A percentile compares a stretch with the other conserved stretches of the same genome.
phyloP scores from a whole-genome alignment of 2,113 vertebrate genomes.

The Heterotilapia buettikoferi region DNA sequence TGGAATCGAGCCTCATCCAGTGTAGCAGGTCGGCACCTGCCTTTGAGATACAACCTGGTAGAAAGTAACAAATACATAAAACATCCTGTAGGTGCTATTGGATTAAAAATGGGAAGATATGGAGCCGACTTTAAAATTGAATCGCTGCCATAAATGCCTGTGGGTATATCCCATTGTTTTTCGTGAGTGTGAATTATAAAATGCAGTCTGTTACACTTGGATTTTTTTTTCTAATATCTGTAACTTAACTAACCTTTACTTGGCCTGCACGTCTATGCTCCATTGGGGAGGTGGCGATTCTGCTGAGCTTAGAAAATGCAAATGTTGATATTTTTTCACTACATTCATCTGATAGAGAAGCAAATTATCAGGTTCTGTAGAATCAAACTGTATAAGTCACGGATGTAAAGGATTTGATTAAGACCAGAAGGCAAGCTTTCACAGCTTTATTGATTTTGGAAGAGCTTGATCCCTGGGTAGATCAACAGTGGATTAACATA shows the following conservation, averaged over 20 bases:
- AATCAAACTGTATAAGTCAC: constrained; percentile 5
- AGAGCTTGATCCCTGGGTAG: constrained; percentile 50
- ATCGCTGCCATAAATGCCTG: not conserved
- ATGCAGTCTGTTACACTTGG: not conserved
- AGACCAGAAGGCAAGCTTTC: constrained; percentile 42
- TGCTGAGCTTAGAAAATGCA: not conserved
- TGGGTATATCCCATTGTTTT: not conserved
- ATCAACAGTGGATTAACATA: constrained; percentile 68
- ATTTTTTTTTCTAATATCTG: not conserved
- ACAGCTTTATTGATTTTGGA: constrained; percentile 60
- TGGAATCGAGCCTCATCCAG: constrained; percentile 45
- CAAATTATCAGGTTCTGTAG: not conserved
- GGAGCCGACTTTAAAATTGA: not conserved
- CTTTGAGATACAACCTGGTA: not conserved
- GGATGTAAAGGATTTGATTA: constrained; percentile 33
- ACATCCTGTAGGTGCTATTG: not conserved
- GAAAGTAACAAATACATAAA: not conserved
- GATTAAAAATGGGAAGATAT: not conserved
- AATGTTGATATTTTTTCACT: not conserved
- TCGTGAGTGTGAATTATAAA: not conserved
- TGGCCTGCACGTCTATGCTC: not conserved
- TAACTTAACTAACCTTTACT: not conserved
- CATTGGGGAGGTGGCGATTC: not conserved
- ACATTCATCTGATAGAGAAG: not conserved
- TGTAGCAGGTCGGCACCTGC: not conserved